Conservation (phyloP, 2,113 vertebrate species). For the Pseudorectes ferrugineus region DNA sequence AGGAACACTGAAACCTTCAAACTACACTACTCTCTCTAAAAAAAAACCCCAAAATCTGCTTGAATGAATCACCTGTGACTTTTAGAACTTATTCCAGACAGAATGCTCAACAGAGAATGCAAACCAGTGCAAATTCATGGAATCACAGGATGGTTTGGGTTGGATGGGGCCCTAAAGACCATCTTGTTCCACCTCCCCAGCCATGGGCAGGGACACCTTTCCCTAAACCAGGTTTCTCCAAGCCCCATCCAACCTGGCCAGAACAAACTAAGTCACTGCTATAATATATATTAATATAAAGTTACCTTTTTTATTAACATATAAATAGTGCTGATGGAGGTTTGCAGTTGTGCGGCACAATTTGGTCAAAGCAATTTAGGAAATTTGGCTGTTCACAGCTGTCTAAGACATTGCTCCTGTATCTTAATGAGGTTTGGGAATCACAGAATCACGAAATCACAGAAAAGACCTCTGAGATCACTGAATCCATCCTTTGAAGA, state of each 20-base stretch:
- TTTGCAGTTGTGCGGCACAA: not conserved
- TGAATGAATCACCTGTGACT: not conserved
- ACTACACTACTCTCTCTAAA: not conserved
- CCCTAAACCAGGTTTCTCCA: not conserved
- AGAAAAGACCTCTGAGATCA: not conserved
- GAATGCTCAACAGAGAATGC: not conserved
- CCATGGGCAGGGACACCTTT: not conserved
- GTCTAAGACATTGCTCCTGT: not conserved
- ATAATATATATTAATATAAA: not conserved
- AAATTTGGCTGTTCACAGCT: not conserved
- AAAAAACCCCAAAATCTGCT: not conserved
- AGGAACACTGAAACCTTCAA: not conserved
- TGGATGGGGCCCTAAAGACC: not conserved
- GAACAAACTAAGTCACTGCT: not conserved
- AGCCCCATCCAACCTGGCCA: not conserved
- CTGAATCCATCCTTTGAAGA: not conserved
- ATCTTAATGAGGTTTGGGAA: not conserved
- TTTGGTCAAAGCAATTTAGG: not conserved
- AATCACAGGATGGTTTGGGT: not conserved
- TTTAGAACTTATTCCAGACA: not conserved
- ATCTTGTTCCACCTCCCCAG: not conserved
- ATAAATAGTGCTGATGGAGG: not conserved
- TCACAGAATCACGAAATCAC: not conserved
- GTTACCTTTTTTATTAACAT: not conserved
- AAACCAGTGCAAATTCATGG: not conserved